Evolutionary conservation across 37 sponge, comb jelly and placozoan genomes (phyloP), one percentile per base, ranked within the genome.

Genomic region (Diacarnus erythraeanus): DNA sequence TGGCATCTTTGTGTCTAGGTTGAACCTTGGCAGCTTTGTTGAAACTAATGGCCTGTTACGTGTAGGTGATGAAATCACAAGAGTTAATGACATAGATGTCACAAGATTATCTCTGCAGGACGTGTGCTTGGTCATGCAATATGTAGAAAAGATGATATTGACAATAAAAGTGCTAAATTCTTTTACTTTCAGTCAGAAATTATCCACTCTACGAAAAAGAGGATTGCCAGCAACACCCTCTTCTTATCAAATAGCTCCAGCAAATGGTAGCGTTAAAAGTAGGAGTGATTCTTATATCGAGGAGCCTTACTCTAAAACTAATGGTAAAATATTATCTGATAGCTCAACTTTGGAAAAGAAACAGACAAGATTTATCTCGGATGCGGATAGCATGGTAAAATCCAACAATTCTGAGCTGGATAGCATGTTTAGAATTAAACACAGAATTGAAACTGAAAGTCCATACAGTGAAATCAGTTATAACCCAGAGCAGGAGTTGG

Each of bases 31-130:
- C 12, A 87, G 88, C 54, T 31, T 75, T 26, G 77, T 87, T 23
- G 81, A 87, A 20, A 30, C 51, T 2, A 80, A 74, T 38, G 82
- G 73, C 20, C 54, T 87, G 4, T 77, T 87, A 1, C 42, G 42
- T 42, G 73, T 87, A 1, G 88, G 88, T 8, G 88, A 87, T 41
- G 88, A 87, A 54, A 77, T 87, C 54, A 6, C 73, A 36, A 80
- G 74, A 39, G 81, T 87, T 29, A 87, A 87, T 38, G 47, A 65
- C 21, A 64, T 87, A 22, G 64, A 76, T 64, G 82, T 87, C 23
- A 72, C 59, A 3, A 54, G 65, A 22, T 44, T 87, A 61, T 54
- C 88, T 6, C 54, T 87, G 44, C 42, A 80, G 25, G 74, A 80
- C 63, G 88, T 87, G 12, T 77, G 72, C 20, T 33, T 86, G 39